These are phyloP conservation scores for Urocitellus parryii DNA, from an alignment of 2,113 vertebrate species.

Conservation along the genomic window DNA sequence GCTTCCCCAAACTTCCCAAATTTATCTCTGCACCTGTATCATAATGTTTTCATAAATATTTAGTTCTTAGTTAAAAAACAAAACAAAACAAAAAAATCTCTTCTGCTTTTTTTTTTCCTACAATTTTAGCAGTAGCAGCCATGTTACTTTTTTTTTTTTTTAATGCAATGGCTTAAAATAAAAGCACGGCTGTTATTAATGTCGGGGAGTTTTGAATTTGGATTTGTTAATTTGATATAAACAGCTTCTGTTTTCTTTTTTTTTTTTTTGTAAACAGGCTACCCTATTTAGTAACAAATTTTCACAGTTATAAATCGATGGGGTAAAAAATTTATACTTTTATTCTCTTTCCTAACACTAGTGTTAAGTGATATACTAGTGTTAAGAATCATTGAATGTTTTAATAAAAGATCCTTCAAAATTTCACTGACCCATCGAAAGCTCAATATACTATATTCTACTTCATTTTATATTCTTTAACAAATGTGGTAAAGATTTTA, in stretches of 20 bases:
- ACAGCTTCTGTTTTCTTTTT: conserved; percentile 44
- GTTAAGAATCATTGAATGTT: conserved; percentile 70
- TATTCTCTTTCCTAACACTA: conserved; percentile 23
- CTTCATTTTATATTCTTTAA: conserved; percentile 4
- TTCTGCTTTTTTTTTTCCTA: not conserved
- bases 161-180: not conserved
- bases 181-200: conserved; percentile 48
- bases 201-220: conserved; percentile 53
- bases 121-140: not conserved
- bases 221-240: conserved; percentile 64
- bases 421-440: conserved; percentile 1
- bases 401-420: conserved; percentile 27
- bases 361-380: conserved; percentile 43
- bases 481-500: not conserved
- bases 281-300: conserved; percentile 75
- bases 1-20: not conserved
- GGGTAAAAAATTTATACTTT: conserved; percentile 10
- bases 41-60: conserved; percentile 11
- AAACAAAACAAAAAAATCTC: not conserved
- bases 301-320: conserved; percentile 60
- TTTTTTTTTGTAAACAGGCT: conserved; percentile 61
- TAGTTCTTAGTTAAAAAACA: not conserved
- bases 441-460: not conserved
- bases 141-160: not conserved
- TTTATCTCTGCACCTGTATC: not conserved